A percentile compares a stretch with the other conserved stretches of the same genome.
Evolutionary conservation across 2,888 invertebrate genomes (phyloP).

Genomic region (Drosophila meridiana): DNA sequence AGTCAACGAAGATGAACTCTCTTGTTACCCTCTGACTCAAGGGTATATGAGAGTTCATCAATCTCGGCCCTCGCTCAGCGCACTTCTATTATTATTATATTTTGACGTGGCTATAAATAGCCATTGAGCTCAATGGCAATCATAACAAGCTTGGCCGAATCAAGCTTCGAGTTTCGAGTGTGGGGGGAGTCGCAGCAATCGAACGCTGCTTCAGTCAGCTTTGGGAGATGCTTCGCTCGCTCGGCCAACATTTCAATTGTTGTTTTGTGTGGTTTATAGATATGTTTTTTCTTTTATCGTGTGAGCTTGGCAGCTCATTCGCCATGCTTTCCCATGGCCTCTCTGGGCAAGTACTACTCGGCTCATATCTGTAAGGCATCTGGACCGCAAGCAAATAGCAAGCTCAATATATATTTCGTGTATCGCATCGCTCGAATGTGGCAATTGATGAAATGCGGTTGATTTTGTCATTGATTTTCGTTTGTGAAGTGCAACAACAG

Average conservation of each 20-base stretch:
- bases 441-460: slow-evolving; percentile 59
- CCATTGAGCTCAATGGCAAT: slow-evolving; percentile 50
- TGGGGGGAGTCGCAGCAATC: slow-evolving; percentile 15
- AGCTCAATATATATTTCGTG: slow-evolving; percentile 30
- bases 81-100: background rate
- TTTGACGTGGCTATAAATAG: slow-evolving; percentile 49
- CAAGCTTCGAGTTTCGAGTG: slow-evolving; percentile 26
- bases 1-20: too few relatives aligned
- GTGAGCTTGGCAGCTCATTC: slow-evolving; percentile 32
- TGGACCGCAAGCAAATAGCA: slow-evolving; percentile 60
- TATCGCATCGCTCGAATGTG: slow-evolving; percentile 3
- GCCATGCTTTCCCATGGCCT: slow-evolving; percentile 54
- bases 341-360: slow-evolving; percentile 22
- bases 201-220: slow-evolving; percentile 47
- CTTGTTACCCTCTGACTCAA: background rate
- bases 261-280: slow-evolving; percentile 47
- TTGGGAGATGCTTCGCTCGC: slow-evolving; percentile 33
- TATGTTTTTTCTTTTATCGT: slow-evolving; percentile 21
- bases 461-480: slow-evolving; percentile 48
- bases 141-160: slow-evolving; percentile 50
- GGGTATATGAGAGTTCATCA: slow-evolving; percentile 1
- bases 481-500: slow-evolving; percentile 31
- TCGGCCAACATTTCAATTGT: slow-evolving; percentile 42
- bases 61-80: background rate
- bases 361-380: background rate